These are phyloP conservation scores for Platysternon megacephalum DNA, from an alignment of 2,113 vertebrate genomes.

Conservation along the genomic window DNA sequence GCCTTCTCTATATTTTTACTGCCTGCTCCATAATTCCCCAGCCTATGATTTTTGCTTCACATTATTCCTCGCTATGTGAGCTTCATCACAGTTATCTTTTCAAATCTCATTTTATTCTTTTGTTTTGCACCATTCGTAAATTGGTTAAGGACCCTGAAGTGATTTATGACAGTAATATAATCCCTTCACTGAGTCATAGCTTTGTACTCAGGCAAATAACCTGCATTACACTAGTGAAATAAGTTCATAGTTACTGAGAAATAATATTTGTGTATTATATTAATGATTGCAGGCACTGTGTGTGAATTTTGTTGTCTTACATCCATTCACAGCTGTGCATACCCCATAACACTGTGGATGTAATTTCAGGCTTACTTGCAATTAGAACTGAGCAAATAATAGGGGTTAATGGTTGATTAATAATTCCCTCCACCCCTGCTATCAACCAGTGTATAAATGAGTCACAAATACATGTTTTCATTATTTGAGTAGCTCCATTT, in stretches of 20 bases:
- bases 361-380: constrained; percentile 19
- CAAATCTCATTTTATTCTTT: background rate
- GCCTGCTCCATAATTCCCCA: background rate
- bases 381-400: background rate
- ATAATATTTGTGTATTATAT: background rate
- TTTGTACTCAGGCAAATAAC: background rate
- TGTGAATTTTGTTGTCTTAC: background rate
- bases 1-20: background rate
- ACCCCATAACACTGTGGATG: background rate
- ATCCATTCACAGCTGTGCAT: background rate
- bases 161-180: background rate
- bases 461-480: background rate
- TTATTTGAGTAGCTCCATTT: background rate
- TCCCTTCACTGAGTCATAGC: background rate
- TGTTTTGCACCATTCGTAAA: background rate
- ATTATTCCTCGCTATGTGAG: background rate
- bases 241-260: background rate
- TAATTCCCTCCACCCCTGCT: background rate
- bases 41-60: background rate
- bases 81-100: background rate
- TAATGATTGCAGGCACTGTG: background rate
- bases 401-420: background rate
- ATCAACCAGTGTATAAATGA: background rate
- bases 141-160: background rate
- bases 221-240: background rate